Evolutionary conservation across 2,888 invertebrate species (phyloP).

Genomic region (Hirtodrosophila cameraria): DNA sequence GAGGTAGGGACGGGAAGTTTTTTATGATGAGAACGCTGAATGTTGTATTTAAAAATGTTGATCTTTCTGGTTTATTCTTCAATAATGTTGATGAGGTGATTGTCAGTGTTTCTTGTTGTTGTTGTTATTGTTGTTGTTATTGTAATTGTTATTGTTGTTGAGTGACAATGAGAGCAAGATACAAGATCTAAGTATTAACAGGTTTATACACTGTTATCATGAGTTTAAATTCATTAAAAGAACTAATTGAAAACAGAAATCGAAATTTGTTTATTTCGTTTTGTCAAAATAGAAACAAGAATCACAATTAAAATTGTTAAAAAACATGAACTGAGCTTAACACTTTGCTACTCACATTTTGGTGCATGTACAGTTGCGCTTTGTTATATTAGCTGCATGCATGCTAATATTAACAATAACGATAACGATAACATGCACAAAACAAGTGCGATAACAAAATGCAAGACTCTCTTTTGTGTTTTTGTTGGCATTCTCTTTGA

Average conservation of each 20-base stretch:
- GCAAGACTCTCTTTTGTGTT: conserved; percentile 38
- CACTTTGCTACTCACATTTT: conserved; percentile 16
- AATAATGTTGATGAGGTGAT: no score
- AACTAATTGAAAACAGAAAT: background rate
- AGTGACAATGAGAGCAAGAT: no score
- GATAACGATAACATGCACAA: conserved; percentile 35
- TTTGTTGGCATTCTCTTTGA: conserved; percentile 35
- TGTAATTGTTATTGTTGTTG: no score
- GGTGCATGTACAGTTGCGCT: conserved; percentile 42
- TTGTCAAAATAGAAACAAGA: conserved; percentile 11
- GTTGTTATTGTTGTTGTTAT: no score
- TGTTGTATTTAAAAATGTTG: no score
- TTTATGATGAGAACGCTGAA: no score
- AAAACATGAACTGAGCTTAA: conserved; percentile 28
- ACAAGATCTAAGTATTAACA: background rate
- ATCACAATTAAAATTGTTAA: conserved; percentile 22
- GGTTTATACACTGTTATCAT: conserved; percentile 4
- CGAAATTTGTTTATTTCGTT: conserved; percentile 9
- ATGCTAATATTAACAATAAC: conserved; percentile 34
- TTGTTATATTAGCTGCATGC: conserved; percentile 41
- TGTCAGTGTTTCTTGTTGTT: no score
- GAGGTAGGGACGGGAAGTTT: no score
- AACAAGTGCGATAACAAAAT: conserved; percentile 26
- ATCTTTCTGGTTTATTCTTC: no score
- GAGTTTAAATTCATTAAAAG: conserved; percentile 13